Base-by-base conservation (phyloP, 2,113 vertebrate genomes). In the Eudyptes chrysolophus region DNA sequence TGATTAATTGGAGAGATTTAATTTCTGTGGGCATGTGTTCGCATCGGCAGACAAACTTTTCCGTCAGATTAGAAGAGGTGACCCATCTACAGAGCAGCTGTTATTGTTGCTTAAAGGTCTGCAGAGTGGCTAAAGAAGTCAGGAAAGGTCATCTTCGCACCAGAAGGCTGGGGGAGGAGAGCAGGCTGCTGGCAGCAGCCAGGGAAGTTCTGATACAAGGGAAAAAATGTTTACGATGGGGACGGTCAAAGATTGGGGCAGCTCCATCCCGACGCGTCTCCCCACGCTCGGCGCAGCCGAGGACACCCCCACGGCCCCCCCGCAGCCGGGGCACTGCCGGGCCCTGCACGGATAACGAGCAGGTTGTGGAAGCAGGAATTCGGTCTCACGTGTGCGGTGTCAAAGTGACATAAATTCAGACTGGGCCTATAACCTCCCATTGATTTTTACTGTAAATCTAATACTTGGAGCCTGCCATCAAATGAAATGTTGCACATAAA, bases 231-330 rank as follows among this genome's bases (percentile, higher is more conserved):
- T 38, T 13, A 49, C 1, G 15, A 9, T 4, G 11, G 34, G 80
- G 26, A 18, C 0, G 8, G 38, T 4, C 21, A 29, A 27, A 26
- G 60, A 6, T 0, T 1, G 19, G 65, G 74, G 70, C 76, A 51
- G 78, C 16, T 32, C 38, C 48, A 9, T 1, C 70, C 29, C 36
- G 1, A 9, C 36, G 46, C 11, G 0, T 16, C 18, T 26, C 61
- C 68, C 30, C 12, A 5, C 3, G 8, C 44, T n/a, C 4, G 1
- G 27, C 44, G 15, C 0, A 0, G 34, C 36, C 6, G 2, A 46
- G 68, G 68, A 32, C 60, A 20, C 46, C 32, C 10, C 36, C 17
- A 5, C 2, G 7, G 9, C 15, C 48, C 38, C 38, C 27, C n/a
- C 22, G 17, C 48, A 20, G 40, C 42, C 16, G 9, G 11, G 34